phyloP scores from a whole-genome alignment of 2,797 vertebrate genomes.

The Lophotriccus pileatus region DNA sequence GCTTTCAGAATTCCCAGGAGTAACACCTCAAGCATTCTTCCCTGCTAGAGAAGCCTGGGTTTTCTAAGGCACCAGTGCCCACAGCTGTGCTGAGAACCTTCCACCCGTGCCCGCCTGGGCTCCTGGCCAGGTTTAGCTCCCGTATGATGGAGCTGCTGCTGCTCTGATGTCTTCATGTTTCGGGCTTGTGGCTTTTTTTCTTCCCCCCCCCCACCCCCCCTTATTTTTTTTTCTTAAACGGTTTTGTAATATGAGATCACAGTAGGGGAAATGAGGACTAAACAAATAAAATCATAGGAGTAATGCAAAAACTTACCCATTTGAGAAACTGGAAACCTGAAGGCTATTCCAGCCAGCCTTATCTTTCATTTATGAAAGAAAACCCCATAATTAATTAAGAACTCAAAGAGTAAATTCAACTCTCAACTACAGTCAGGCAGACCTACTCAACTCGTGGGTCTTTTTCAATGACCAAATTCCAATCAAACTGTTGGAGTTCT shows the following conservation, averaged over 20 bases:
- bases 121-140: background rate
- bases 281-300: background rate
- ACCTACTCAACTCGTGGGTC: background rate
- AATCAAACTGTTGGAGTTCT: background rate
- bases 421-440: background rate
- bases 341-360: background rate
- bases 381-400: background rate
- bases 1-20: constrained; percentile 43
- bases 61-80: constrained; percentile 17
- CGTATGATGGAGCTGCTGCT: background rate
- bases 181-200: background rate
- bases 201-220: accelerated
- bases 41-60: constrained; percentile 42
- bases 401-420: background rate
- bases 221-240: background rate
- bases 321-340: background rate
- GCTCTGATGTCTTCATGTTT: background rate
- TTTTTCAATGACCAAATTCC: background rate
- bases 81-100: background rate
- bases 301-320: background rate
- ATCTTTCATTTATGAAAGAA: background rate
- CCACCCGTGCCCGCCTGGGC: background rate
- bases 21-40: background rate
- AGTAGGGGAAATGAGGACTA: background rate
- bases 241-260: background rate